A percentile compares a stretch with the other conserved stretches of the same genome.
Evolutionary conservation across 1,140 invertebrate genomes (phyloP).

Genomic region (Elysia chlorotica): DNA sequence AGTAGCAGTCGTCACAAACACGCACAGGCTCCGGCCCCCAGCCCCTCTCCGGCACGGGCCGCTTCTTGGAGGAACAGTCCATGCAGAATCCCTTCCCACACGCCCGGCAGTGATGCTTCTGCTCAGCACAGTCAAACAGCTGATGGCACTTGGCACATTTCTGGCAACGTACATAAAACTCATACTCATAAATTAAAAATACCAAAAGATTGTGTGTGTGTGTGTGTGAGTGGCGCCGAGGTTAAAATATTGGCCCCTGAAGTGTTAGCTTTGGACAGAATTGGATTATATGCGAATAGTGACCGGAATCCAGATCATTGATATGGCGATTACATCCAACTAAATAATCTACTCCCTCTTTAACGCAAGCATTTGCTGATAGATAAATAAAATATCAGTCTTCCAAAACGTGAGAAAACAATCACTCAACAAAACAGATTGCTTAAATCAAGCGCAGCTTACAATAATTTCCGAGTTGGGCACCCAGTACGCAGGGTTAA

Average conservation of each 20-base stretch:
- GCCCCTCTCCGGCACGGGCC: conserved; percentile 63
- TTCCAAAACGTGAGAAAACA: no score
- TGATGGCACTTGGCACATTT: conserved; percentile 72
- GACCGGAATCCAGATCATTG: no score
- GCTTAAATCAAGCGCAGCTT: no score
- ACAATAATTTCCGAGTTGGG: conserved; percentile 78
- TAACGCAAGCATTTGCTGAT: no score
- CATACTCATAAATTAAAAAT: neutral
- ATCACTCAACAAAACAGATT: no score
- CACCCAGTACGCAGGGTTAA: conserved; percentile 81
- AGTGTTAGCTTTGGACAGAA: no score
- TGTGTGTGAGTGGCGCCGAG: no score
- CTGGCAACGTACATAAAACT: conserved; percentile 54
- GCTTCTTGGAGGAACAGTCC: conserved; percentile 57
- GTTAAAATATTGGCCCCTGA: no score
- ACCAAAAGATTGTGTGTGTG: neutral
- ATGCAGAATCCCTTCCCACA: conserved; percentile 68
- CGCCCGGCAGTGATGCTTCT: conserved; percentile 80
- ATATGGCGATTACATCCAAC: no score
- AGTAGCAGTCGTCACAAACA: conserved; percentile 63
- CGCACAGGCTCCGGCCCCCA: conserved; percentile 62
- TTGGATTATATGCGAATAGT: no score
- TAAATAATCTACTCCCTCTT: no score
- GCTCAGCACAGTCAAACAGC: conserved; percentile 54
- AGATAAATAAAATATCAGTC: no score